Conservation (phyloP, 1,140 invertebrate genomes). For the Coelopa frigida region DNA sequence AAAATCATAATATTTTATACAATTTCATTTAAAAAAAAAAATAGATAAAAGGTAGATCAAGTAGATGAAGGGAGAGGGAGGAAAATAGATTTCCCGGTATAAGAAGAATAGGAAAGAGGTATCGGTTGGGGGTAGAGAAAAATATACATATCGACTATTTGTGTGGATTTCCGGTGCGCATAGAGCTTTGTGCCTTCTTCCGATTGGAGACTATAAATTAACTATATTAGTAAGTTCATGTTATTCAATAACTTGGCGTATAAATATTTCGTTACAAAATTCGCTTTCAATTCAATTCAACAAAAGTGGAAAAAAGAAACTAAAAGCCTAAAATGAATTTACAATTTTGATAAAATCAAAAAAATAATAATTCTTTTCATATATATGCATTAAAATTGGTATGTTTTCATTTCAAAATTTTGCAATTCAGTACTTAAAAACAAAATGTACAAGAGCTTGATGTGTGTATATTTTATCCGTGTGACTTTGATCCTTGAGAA, state of each 20-base stretch:
- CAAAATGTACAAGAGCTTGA: neutral
- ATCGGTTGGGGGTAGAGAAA: too few relatives aligned
- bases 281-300: slow-evolving; percentile 1
- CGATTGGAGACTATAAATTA: too few relatives aligned
- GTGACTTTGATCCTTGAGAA: neutral
- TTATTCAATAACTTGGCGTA: slow-evolving; percentile 3
- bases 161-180: too few relatives aligned
- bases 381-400: neutral
- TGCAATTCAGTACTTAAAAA: neutral
- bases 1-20: neutral
- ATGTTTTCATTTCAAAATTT: neutral
- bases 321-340: neutral
- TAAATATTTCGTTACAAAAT: neutral
- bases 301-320: neutral
- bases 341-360: neutral
- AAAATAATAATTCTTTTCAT: neutral
- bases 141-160: too few relatives aligned
- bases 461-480: neutral
- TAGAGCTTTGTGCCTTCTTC: too few relatives aligned
- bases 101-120: too few relatives aligned
- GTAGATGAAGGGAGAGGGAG: too few relatives aligned
- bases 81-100: too few relatives aligned
- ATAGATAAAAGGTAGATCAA: slow-evolving; percentile 1
- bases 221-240: neutral
- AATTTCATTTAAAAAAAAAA: slow-evolving; percentile 1